Base-by-base conservation (phyloP, 1,140 invertebrate species). In the Holotrichia oblita region DNA sequence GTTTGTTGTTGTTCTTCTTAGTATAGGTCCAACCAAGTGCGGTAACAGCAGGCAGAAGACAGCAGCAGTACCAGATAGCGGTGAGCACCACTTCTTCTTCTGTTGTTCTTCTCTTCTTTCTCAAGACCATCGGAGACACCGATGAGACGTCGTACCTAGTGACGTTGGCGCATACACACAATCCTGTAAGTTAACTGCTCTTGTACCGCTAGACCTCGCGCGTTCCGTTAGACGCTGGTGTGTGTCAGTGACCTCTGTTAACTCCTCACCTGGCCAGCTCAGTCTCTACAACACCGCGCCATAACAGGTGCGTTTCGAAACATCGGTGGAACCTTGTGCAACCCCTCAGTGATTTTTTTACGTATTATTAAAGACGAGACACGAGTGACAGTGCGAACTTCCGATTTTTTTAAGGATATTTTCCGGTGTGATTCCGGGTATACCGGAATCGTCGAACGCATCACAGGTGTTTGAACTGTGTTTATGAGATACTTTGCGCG, bases 161-260 rank as follows among this genome's bases (percentile, higher is more conserved):
- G 80, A 81, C 80, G 80, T 81, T 81, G 78, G 24, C 69, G 76
- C 79, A 84, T 84, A 85, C 84, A 85, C 84, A 85, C 83, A 77
- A 82, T 85, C 84, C 84, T 85, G 84, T 85, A 85, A 85, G 81
- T 81, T 85, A 85, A 85, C 84, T 85, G 84, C 81, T 85, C 84
- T 85, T 85, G 83, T 85, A 85, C 84, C 84, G 84, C 84, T 85
- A 85, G 79, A 80, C 82, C 55, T 79, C 80, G 80, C 55, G 80
- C 80, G 80, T 82, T 82, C 83, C 84, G 84, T 84, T 85, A 85
- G 76, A 73, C 78, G 78, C 69, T 81, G 80, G 79, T 83, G 82
- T 85, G 61, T 69, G 84, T 84, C 84, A 85, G 79, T 85, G 84
- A 85, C 84, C 84, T 82, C 82, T 80, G 82, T 73, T 84, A 83